phyloP scores from a whole-genome alignment of 2,797 vertebrate genomes.

The Clamator glandarius region DNA sequence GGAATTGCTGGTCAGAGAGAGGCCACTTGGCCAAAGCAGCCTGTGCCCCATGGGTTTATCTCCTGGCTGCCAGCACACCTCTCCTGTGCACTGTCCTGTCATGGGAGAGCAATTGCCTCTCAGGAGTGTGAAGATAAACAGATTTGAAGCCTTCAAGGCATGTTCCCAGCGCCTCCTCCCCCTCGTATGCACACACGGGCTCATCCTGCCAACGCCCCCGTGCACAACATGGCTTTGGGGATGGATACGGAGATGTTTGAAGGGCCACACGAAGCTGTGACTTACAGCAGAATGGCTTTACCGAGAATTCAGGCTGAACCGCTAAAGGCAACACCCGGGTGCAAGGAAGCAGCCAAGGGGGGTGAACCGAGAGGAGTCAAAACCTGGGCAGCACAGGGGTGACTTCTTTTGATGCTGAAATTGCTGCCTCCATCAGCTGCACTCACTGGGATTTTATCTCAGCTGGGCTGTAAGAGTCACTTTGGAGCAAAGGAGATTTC shows the following conservation, averaged over 20 bases:
- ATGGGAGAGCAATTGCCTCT: constrained; percentile 67
- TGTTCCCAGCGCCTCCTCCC: constrained; percentile 67
- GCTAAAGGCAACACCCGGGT: background rate
- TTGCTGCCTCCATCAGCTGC: background rate
- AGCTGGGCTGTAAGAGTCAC: background rate
- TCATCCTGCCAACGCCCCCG: background rate
- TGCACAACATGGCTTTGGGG: background rate
- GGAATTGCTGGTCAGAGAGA: constrained; percentile 60
- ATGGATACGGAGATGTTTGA: background rate
- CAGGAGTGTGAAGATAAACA: constrained; percentile 79
- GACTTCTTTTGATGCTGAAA: constrained; percentile 23
- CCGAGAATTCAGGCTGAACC: background rate
- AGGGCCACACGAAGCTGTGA: constrained; percentile 3
- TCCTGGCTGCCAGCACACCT: constrained; percentile 48
- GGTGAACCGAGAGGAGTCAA: background rate
- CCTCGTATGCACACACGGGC: constrained; percentile 3
- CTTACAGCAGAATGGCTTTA: background rate
- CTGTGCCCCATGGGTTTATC: constrained; percentile 44
- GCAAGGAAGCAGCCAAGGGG: background rate
- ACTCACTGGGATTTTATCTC: background rate
- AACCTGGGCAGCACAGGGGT: background rate
- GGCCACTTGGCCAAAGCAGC: constrained; percentile 66
- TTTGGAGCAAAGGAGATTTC: background rate
- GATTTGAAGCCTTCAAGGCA: constrained; percentile 71
- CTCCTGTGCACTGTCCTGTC: constrained; percentile 56